Conservation (phyloP, 2,113 vertebrate species). For the Caretta caretta region DNA sequence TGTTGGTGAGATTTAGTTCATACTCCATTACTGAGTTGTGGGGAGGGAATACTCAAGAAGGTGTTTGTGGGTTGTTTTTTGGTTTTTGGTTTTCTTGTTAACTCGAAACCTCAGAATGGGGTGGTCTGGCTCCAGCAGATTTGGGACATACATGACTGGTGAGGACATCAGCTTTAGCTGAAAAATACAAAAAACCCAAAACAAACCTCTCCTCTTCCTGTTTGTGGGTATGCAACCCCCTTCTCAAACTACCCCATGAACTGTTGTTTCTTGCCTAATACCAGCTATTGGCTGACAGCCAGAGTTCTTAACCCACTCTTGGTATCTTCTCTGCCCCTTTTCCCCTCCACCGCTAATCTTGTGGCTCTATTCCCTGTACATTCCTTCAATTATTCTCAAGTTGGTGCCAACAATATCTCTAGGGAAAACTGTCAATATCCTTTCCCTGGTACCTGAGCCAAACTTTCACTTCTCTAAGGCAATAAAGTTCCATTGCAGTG, state of each 20-base stretch:
- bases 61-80: too few species aligned
- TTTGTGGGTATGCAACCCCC: too few species aligned
- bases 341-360: neutral
- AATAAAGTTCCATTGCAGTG: neutral
- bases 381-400: neutral
- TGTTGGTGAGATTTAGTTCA: too few species aligned
- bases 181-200: too few species aligned
- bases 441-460: neutral
- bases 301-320: neutral
- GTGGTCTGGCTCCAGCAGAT: too few species aligned
- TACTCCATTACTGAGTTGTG: too few species aligned
- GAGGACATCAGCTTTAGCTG: too few species aligned
- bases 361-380: neutral
- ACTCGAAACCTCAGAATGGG: too few species aligned
- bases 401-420: neutral
- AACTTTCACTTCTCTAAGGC: neutral
- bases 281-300: neutral
- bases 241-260: neutral
- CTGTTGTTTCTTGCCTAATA: neutral
- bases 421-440: neutral
- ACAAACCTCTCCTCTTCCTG: too few species aligned
- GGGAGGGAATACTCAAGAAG: too few species aligned
- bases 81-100: too few species aligned
- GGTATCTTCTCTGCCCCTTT: neutral
- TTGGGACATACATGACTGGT: too few species aligned